phyloP scores from a whole-genome alignment of 2,113 vertebrate genomes.

The Plotosus lineatus region DNA sequence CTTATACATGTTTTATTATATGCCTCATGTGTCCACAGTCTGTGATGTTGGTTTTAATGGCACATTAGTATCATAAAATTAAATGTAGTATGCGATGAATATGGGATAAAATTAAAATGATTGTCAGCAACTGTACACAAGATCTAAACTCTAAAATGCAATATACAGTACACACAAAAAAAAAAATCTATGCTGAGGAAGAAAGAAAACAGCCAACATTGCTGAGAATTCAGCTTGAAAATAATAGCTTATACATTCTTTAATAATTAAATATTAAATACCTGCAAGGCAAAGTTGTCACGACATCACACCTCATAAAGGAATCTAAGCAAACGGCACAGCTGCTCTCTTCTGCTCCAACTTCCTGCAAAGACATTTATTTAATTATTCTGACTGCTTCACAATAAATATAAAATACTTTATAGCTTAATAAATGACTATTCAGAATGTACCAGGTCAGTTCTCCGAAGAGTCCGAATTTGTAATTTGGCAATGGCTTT shows the following conservation, averaged over 20 bases:
- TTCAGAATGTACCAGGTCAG: conserved; percentile 67
- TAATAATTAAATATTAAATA: conserved; percentile 64
- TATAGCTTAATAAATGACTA: not conserved
- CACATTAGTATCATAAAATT: not conserved
- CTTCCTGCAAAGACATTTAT: conserved; percentile 68
- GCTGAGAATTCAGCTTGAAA: not conserved
- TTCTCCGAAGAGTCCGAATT: conserved; percentile 81
- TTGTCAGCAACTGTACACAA: not conserved
- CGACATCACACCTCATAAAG: conserved; percentile 83
- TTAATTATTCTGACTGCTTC: not conserved
- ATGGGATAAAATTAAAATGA: not conserved
- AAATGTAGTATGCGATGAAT: not conserved
- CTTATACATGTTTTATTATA: no score
- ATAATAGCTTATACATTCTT: not conserved
- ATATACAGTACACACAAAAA: not conserved
- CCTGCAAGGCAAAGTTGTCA: conserved; percentile 90
- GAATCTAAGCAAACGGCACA: conserved; percentile 91
- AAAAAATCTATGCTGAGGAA: not conserved
- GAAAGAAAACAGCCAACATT: no score
- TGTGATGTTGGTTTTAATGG: not conserved
- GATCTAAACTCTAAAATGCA: no score
- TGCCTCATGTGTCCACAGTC: not conserved
- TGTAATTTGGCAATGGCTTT: conserved; percentile 83
- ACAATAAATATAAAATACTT: not conserved
- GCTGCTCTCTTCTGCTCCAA: conserved; percentile 75